phyloP scores from a whole-genome alignment of 1,140 invertebrate species.

The Proales similis region DNA sequence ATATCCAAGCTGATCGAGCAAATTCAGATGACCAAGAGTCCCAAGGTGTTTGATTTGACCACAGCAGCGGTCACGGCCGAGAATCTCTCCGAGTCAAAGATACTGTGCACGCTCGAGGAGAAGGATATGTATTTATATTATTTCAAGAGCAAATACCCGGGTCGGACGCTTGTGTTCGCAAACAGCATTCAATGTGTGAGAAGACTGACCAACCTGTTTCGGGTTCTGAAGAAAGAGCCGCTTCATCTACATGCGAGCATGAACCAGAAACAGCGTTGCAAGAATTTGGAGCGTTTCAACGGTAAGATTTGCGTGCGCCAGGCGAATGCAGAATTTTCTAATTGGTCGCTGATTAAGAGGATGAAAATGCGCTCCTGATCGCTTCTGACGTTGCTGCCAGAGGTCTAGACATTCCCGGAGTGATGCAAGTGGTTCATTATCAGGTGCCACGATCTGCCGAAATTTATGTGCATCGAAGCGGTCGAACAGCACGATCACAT shows the following conservation, averaged over 20 bases:
- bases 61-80: constrained; percentile 64
- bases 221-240: constrained; percentile 67
- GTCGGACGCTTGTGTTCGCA: constrained; percentile 87
- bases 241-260: constrained; percentile 85
- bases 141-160: constrained; percentile 71
- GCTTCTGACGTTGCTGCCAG: constrained; percentile 95
- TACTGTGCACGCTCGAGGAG: constrained; percentile 57
- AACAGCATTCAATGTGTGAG: constrained; percentile 90
- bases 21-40: constrained; percentile 69
- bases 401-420: constrained; percentile 85
- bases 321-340: background rate
- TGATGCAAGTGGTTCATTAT: constrained; percentile 93
- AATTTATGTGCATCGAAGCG: constrained; percentile 90
- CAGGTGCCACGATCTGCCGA: constrained; percentile 89
- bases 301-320: constrained; percentile 49
- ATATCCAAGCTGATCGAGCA: constrained; percentile 51
- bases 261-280: constrained; percentile 84
- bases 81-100: constrained; percentile 71
- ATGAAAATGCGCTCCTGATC: constrained; percentile 66
- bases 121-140: constrained; percentile 87
- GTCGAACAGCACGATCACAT: constrained; percentile 80
- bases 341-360: constrained; percentile 1
- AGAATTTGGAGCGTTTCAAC: constrained; percentile 84
- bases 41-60: constrained; percentile 88
- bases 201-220: constrained; percentile 71